Evolutionary conservation across 2,888 invertebrate species (phyloP).

Genomic region (Pteria penguin): DNA sequence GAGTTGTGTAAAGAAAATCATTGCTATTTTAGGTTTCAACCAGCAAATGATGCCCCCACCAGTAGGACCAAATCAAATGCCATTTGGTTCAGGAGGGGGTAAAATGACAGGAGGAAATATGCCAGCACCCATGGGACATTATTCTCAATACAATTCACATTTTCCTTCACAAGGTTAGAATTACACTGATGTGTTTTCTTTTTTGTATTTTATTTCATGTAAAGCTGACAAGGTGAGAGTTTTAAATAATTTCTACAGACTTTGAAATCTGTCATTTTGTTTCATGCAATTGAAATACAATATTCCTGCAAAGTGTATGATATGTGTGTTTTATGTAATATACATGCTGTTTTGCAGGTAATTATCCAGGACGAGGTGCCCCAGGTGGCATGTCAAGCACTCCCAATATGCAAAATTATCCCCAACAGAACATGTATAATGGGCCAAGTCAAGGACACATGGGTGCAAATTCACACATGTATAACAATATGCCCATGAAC

Average conservation of each 20-base stretch:
- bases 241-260: no score
- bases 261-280: no score
- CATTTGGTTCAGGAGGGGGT: slow-evolving; percentile 66
- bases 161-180: slow-evolving; percentile 68
- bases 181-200: no score
- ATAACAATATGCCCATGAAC: slow-evolving; percentile 61
- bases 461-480: slow-evolving; percentile 52
- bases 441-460: slow-evolving; percentile 57
- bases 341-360: slow-evolving; percentile 45
- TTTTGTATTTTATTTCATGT: no score
- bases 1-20: not conserved
- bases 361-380: slow-evolving; percentile 59
- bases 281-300: not conserved
- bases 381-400: slow-evolving; percentile 52
- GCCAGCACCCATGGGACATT: slow-evolving; percentile 64
- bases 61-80: slow-evolving; percentile 77
- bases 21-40: slow-evolving; percentile 82
- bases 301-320: no score
- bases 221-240: no score
- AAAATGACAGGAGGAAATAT: slow-evolving; percentile 72
- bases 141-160: slow-evolving; percentile 74
- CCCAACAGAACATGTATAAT: slow-evolving; percentile 66
- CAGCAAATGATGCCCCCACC: slow-evolving; percentile 84
- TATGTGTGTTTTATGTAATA: not conserved
- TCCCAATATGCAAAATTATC: slow-evolving; percentile 66